These are phyloP conservation scores for Sebastes hubbsi DNA, from an alignment of 2,797 vertebrate genomes.

Conservation along the genomic window DNA sequence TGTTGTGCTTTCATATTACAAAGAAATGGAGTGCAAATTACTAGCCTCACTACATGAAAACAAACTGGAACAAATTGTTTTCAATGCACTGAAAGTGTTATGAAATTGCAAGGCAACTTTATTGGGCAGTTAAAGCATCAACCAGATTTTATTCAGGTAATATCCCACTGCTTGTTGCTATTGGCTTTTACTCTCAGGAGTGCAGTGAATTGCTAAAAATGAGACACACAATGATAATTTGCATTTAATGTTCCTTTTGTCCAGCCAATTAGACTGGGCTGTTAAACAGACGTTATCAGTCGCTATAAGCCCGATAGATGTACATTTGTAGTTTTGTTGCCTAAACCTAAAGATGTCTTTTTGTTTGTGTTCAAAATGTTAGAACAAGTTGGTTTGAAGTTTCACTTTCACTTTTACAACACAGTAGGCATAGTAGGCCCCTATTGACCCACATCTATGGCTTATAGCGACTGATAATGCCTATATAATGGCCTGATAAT, in stretches of 20 bases:
- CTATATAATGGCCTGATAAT: too few relatives aligned
- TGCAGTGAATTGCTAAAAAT: neutral
- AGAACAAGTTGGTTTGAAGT: too few relatives aligned
- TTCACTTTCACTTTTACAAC: too few relatives aligned
- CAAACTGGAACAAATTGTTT: neutral
- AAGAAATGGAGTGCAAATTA: neutral
- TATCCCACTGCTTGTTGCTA: constrained; percentile 9
- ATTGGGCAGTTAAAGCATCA: neutral
- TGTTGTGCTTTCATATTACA: neutral
- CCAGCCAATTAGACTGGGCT: too few relatives aligned
- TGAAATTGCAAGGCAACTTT: neutral
- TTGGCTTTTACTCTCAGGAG: neutral
- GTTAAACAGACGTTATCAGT: too few relatives aligned
- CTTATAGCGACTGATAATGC: too few relatives aligned
- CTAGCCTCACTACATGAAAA: neutral
- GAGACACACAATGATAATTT: neutral
- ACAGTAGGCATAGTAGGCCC: too few relatives aligned
- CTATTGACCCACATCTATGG: too few relatives aligned
- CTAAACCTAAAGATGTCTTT: too few relatives aligned
- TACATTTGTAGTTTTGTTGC: too few relatives aligned
- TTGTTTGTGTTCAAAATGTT: too few relatives aligned
- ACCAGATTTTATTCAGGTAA: constrained; percentile 9
- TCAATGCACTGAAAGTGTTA: neutral
- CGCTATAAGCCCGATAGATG: too few relatives aligned
- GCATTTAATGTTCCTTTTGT: constrained; percentile 3